A percentile compares a stretch with the other conserved stretches of the same genome.
Evolutionary conservation across 2,113 vertebrate genomes (phyloP).

Genomic region (Gila orcuttii): DNA sequence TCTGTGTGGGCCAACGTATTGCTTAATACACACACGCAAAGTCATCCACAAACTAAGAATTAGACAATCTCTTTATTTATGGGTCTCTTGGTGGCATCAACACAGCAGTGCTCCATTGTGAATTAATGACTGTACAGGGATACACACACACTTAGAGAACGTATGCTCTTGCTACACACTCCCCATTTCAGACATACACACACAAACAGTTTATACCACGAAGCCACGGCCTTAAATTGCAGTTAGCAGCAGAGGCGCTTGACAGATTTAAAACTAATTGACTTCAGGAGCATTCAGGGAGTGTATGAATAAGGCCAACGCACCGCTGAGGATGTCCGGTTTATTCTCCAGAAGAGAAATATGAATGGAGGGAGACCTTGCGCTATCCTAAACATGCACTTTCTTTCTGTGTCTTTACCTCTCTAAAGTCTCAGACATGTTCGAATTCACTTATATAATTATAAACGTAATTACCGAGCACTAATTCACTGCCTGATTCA

Average conservation of each 20-base stretch:
- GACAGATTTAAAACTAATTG: conserved; percentile 47
- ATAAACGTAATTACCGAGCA: conserved; percentile 46
- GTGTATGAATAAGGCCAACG: conserved; percentile 43
- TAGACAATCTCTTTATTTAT: conserved; percentile 23
- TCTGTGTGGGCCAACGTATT: not conserved
- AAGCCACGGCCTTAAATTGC: conserved; percentile 32
- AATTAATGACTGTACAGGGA: conserved; percentile 22
- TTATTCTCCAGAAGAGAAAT: not conserved
- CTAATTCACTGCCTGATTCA: conserved; percentile 45
- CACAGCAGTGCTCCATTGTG: conserved; percentile 10
- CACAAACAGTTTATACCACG: conserved; percentile 28
- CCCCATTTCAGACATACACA: conserved; percentile 16
- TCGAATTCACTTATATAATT: conserved; percentile 43
- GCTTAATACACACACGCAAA: conserved; percentile 14
- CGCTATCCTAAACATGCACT: not conserved
- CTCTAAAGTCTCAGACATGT: not conserved
- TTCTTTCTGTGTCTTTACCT: not conserved
- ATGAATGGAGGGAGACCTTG: not conserved
- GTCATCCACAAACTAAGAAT: conserved; percentile 18
- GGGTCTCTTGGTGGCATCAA: conserved; percentile 18
- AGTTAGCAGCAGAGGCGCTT: conserved; percentile 31
- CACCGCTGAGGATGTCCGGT: conserved; percentile 17
- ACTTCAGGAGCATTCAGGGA: conserved; percentile 28
- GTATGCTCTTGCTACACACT: conserved; percentile 15
- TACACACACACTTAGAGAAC: not conserved